Evolutionary conservation across 2,113 vertebrate species (phyloP), one percentile per base, ranked within the genome.

Genomic region (Reinhardtius hippoglossoides): DNA sequence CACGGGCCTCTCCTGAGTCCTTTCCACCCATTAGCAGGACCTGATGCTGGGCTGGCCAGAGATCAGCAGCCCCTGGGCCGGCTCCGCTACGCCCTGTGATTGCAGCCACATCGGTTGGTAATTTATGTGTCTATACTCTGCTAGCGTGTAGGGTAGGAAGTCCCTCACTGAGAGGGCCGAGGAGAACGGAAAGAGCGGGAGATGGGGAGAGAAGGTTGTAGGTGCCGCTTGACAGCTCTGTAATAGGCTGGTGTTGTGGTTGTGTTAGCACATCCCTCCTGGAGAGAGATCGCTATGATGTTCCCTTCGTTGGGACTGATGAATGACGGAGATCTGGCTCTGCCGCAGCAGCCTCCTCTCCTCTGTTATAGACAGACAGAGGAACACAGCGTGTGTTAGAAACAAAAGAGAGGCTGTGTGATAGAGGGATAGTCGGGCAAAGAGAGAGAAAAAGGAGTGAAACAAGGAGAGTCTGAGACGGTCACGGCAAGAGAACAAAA

Each of bases 221-320:
- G 71, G 70, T 46, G 18, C 42, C 10, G 71, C 82, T 69, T 74
- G 73, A 87, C 87, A 79, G 84, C 57, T 84, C 78, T 56, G 78
- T 86, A 86, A 88, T 87, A 84, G 85, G 68, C 74, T 76, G 87
- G 40, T 59, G 64, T 81, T 82, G 80, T 79, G 85, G 81, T 67
- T 74, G 76, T 90, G 88, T 87, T 85, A 58, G 77, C 76, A 65
- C 76, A 75, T 60, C 71, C 84, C 85, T 89, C 87, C 88, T 80
- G 71, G 76, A 84, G 70, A 74, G 86, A 81, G 74, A 78, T 67
- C 71, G 52, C 82, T 87, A 42, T 86, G 91, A 88, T 88, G 87
- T 74, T 84, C 67, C 66, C 80, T 82, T 82, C 80, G 62, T 56
- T 54, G 77, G 74, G 78, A 85, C 85, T 79, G 89, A 91, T 82